Evolutionary conservation across 2,797 vertebrate genomes (phyloP).

Genomic region (Ceyx erithaca): DNA sequence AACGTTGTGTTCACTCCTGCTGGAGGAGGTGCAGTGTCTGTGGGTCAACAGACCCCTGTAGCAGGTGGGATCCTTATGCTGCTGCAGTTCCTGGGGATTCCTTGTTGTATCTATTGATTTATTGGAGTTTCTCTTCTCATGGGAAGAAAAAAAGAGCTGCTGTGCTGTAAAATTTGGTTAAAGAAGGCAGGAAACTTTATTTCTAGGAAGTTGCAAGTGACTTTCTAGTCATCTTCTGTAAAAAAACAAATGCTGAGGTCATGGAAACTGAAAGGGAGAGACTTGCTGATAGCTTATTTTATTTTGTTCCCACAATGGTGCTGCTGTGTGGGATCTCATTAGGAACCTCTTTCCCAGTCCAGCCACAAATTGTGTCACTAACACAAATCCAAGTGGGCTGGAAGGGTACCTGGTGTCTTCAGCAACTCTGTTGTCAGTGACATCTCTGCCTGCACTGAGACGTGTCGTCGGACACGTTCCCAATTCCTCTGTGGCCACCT

Average conservation of each 20-base stretch:
- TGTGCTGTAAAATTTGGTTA: neutral
- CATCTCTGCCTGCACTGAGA: neutral
- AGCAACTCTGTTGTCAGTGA: neutral
- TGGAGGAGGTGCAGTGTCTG: neutral
- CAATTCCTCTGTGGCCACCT: neutral
- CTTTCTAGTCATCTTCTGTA: neutral
- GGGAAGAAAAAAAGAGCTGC: neutral
- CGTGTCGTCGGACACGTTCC: neutral
- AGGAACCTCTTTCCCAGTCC: neutral
- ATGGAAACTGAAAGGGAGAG: neutral
- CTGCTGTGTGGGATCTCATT: neutral
- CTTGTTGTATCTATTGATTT: neutral
- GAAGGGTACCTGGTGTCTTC: neutral
- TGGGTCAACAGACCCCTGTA: neutral
- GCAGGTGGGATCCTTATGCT: neutral
- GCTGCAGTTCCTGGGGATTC: neutral
- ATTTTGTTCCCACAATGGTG: neutral
- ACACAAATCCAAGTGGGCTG: neutral
- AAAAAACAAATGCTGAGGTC: neutral
- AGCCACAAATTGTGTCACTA: neutral
- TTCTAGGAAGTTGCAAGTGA: neutral
- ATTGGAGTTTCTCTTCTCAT: neutral
- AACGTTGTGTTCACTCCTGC: no score
- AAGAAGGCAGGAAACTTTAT: neutral
- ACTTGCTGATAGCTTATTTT: neutral